Conservation (phyloP, 2,113 vertebrate species). For the Pedetes capensis region DNA sequence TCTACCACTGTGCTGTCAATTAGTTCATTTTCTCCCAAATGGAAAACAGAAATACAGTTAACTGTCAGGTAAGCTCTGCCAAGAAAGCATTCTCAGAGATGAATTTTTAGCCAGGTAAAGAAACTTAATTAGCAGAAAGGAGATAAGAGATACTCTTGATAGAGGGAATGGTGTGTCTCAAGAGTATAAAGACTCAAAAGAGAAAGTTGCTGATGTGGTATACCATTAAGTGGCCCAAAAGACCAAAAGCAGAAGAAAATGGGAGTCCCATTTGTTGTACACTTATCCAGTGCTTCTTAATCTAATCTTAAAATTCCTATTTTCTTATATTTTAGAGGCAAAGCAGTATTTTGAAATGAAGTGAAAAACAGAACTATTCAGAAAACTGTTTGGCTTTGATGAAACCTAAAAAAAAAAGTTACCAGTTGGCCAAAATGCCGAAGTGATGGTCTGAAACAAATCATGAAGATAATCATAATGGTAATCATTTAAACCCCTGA, state of each 20-base stretch:
- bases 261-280: not conserved
- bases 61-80: not conserved
- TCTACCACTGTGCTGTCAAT: not conserved
- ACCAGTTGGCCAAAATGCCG: constrained; percentile 1
- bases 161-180: not conserved
- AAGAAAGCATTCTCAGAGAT: not conserved
- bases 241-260: not conserved
- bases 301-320: not conserved
- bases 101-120: not conserved
- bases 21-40: not conserved
- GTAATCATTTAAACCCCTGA: constrained; percentile 34
- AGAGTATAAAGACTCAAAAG: not conserved
- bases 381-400: constrained; percentile 35
- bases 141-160: not conserved
- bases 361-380: constrained; percentile 1
- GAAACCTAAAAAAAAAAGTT: constrained; percentile 46
- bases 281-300: not conserved
- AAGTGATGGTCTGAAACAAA: constrained; percentile 50
- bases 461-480: constrained; percentile 16
- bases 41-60: not conserved
- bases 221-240: not conserved
- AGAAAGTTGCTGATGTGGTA: not conserved
- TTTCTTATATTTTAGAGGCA: not conserved
- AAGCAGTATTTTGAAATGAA: not conserved
- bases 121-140: not conserved